A percentile compares a stretch with the other conserved stretches of the same genome.
These are phyloP conservation scores for Plagodis pulveraria DNA, from an alignment of 2,888 invertebrate genomes.

Conservation along the genomic window DNA sequence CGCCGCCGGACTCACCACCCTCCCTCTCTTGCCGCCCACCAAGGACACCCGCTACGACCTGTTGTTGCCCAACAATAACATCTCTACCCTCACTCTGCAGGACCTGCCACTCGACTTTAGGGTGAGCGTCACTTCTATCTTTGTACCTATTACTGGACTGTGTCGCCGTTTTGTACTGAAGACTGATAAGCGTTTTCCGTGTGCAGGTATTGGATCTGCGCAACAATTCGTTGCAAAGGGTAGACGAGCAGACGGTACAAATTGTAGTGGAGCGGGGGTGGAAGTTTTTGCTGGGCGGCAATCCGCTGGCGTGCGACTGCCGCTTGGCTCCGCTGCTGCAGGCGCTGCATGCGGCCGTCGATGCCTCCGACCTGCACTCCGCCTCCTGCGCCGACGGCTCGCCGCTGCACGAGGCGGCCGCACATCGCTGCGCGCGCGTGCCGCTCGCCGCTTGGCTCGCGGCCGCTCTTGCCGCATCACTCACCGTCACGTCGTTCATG, in stretches of 20 bases:
- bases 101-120: slow-evolving; percentile 16
- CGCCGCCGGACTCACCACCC: slow-evolving; percentile 5
- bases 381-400: slow-evolving; percentile 7
- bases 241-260: slow-evolving; percentile 10
- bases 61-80: slow-evolving; percentile 33
- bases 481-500: background rate
- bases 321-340: slow-evolving; percentile 7
- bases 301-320: slow-evolving; percentile 29
- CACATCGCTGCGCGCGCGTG: slow-evolving; percentile 4
- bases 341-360: slow-evolving; percentile 4
- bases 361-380: slow-evolving; percentile 7
- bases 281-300: slow-evolving; percentile 18
- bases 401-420: slow-evolving; percentile 14
- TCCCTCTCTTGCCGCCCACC: slow-evolving; percentile 28
- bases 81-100: slow-evolving; percentile 25
- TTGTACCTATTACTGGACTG: background rate
- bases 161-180: background rate
- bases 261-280: background rate
- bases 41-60: slow-evolving; percentile 26
- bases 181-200: too few species aligned
- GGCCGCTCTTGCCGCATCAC: slow-evolving; percentile 9
- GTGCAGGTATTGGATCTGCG: slow-evolving; percentile 32
- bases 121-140: background rate
- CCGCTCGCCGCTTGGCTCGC: slow-evolving; percentile 14
- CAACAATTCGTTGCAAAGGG: slow-evolving; percentile 14